Evolutionary conservation across 2,113 vertebrate genomes (phyloP).

Genomic region (Platysteira castanea): DNA sequence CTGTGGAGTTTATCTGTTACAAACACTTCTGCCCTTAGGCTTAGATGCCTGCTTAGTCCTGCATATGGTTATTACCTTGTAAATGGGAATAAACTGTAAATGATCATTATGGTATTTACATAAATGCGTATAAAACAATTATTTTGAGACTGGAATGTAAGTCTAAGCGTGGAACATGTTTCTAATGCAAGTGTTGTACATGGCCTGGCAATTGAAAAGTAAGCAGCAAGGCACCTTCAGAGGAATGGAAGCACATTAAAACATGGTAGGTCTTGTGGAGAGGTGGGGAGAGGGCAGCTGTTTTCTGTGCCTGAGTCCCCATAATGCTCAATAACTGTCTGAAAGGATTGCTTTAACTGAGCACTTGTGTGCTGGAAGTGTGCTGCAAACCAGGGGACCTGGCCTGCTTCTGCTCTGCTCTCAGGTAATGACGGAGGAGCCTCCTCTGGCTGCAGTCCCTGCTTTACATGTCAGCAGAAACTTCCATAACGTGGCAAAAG

Average conservation of each 20-base stretch:
- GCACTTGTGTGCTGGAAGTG: conserved; percentile 51
- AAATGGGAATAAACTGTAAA: conserved; percentile 5
- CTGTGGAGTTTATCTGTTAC: conserved; percentile 52
- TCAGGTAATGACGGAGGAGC: conserved; percentile 23
- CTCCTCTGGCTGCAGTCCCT: conserved; percentile 6
- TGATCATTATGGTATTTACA: conserved; percentile 22
- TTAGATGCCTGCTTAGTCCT: conserved; percentile 45
- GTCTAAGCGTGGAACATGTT: neutral
- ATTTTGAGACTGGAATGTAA: neutral
- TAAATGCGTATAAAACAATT: conserved; percentile 26
- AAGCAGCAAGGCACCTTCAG: neutral
- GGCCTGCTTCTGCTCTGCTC: conserved; percentile 55
- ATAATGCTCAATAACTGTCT: conserved; percentile 61
- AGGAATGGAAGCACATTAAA: conserved; percentile 26
- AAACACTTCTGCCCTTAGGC: conserved; percentile 60
- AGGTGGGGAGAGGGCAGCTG: neutral
- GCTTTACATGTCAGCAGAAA: neutral
- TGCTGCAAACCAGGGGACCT: conserved; percentile 43
- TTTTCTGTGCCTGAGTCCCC: conserved; percentile 35
- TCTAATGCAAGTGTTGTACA: neutral
- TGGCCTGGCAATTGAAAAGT: neutral
- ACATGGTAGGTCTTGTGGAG: neutral
- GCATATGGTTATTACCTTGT: conserved; percentile 44
- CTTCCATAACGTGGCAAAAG: neutral
- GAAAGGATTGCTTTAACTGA: conserved; percentile 71